These are phyloP conservation scores for Paracanthobrama guichenoti DNA, from an alignment of 2,113 vertebrate species.

Conservation along the genomic window DNA sequence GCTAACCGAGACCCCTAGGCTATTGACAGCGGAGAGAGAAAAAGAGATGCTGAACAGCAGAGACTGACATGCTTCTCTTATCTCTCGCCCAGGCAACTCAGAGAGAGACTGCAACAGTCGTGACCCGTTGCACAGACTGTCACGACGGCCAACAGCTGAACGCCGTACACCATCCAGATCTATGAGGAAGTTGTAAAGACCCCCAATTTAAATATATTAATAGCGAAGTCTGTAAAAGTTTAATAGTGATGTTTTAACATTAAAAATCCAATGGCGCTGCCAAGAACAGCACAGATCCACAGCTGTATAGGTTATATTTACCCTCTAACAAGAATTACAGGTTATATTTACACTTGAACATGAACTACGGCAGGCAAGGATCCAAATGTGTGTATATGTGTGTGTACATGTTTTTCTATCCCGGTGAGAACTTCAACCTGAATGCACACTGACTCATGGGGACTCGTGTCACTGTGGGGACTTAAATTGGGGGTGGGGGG, in stretches of 20 bases:
- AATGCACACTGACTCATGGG: no score
- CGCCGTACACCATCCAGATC: background rate
- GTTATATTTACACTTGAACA: constrained; percentile 36
- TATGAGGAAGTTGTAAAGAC: constrained; percentile 5
- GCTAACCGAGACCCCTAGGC: constrained; percentile 35
- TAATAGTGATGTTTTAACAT: constrained; percentile 43
- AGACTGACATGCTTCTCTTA: constrained; percentile 51
- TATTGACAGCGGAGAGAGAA: constrained; percentile 28
- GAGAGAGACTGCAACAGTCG: constrained; percentile 11
- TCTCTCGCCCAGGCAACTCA: constrained; percentile 42
- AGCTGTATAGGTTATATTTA: constrained; percentile 40
- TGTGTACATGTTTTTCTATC: background rate
- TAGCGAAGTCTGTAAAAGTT: constrained; percentile 40
- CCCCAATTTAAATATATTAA: constrained; percentile 21
- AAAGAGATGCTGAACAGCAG: constrained; percentile 23
- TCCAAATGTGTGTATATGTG: background rate
- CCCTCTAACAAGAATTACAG: constrained; percentile 20
- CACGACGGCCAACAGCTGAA: background rate
- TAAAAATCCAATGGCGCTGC: constrained; percentile 14
- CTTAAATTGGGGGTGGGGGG: no score
- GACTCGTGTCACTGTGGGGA: no score
- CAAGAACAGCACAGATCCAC: constrained; percentile 32
- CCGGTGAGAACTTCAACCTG: no score
- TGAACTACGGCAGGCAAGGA: constrained; percentile 21
- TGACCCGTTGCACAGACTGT: constrained; percentile 11